Percentiles rank a stretch among this genome's conserved stretches.
These are phyloP conservation scores for Pammene aurita DNA, from an alignment of 2,888 invertebrate species.

Conservation along the genomic window DNA sequence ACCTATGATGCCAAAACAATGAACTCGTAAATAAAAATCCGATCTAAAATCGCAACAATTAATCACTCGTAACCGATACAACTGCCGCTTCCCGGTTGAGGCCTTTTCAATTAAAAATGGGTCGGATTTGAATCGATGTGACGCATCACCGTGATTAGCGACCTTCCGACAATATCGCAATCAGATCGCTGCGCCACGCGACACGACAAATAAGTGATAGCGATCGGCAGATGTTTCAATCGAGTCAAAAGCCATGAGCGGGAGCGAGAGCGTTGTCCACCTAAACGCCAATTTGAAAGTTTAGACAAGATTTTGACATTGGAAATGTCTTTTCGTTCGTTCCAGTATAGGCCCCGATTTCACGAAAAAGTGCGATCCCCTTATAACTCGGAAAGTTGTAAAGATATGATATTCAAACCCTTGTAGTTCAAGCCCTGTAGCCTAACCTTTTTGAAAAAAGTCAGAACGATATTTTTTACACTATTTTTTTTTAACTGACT, in stretches of 20 bases:
- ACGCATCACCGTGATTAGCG: slow-evolving; percentile 68
- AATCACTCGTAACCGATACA: slow-evolving; percentile 62
- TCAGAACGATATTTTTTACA: no score
- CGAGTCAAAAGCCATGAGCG: slow-evolving; percentile 41
- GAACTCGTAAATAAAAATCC: slow-evolving; percentile 43
- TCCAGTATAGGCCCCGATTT: no score
- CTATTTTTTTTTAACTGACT: no score
- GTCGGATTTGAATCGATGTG: slow-evolving; percentile 67
- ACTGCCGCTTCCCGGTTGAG: slow-evolving; percentile 56
- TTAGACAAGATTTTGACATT: background rate
- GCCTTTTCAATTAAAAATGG: slow-evolving; percentile 69
- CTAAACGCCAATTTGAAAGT: slow-evolving; percentile 33
- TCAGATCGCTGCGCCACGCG: slow-evolving; percentile 65
- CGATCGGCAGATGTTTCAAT: slow-evolving; percentile 67
- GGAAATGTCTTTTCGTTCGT: no score
- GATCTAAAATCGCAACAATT: slow-evolving; percentile 55
- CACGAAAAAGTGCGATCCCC: no score
- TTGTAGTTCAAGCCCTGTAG: no score
- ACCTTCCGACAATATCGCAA: slow-evolving; percentile 66
- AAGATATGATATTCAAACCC: no score
- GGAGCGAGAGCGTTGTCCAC: slow-evolving; percentile 31
- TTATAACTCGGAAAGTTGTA: no score
- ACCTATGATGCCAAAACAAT: slow-evolving; percentile 7
- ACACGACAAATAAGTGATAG: slow-evolving; percentile 67
- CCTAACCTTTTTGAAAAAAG: no score